Evolutionary conservation across 2,888 invertebrate genomes (phyloP), one percentile per base, ranked within the genome.

Genomic region (Lepidochitona cinerea): DNA sequence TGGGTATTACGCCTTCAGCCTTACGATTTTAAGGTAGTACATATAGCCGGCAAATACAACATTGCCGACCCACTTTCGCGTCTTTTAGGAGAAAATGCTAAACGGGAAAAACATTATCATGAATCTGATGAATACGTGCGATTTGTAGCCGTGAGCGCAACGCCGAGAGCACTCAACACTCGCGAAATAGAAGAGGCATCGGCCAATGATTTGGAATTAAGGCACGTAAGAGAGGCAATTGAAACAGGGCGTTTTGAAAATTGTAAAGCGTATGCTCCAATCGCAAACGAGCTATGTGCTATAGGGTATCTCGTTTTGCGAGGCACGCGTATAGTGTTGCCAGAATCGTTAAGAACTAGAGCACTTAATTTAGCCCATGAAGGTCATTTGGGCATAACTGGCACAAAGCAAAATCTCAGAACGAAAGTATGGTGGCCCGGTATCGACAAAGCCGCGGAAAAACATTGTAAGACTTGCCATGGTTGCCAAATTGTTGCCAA

Each of bases 401-500:
- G 23, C 36, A 71, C 49, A 68, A 75, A 79, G 59, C 72, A 80
- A 35, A 37, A 72, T 26, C 26, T 80, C n/a, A 32, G 80, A 36
- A 32, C 73, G 0, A 80, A 81, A 71, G 79, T 81, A 68, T 83
- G 79, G 79, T 82, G 81, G 82, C 82, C 84, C 6, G 74, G 76
- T 7, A 82, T 84, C 26, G 82, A 80, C 71, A 64, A 32, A 32
- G 72, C 32, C 23, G 65, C 37, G 26, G 73, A 75, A 33, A 68
- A 35, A 41, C 37, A 41, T n/a, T 75, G 68, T 32, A 75, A 72
- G 52, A 73, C 65, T 23, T 79, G 79, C 72, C 76, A 75, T n/a
- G n/a, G n/a, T n/a, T n/a, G n/a, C n/a, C n/a, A n/a, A n/a, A n/a
- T n/a, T n/a, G n/a, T n/a, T n/a, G n/a, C n/a, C n/a, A n/a, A n/a